Evolutionary conservation across 2,888 invertebrate species (phyloP).

Genomic region (Nomada ferruginata): DNA sequence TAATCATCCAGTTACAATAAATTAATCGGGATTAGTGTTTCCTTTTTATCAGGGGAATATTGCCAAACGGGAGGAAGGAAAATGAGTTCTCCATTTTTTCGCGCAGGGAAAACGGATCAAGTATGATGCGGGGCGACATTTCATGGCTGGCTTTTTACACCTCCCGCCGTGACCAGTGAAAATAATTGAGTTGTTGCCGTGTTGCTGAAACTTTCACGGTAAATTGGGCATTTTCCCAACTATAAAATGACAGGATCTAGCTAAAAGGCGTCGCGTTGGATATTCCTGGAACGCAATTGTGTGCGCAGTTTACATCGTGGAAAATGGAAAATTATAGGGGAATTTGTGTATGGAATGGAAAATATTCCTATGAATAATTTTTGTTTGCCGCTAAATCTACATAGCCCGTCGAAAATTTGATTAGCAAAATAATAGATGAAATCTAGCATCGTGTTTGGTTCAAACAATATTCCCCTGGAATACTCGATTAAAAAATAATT

Average conservation of each 20-base stretch:
- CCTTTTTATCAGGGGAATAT: not conserved
- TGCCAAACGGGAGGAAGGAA: not conserved
- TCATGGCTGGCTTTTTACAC: slow-evolving; percentile 44
- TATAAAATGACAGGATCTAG: slow-evolving; percentile 26
- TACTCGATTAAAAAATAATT: too few relatives aligned
- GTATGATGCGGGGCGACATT: slow-evolving; percentile 27
- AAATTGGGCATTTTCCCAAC: slow-evolving; percentile 47
- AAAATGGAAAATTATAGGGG: not conserved
- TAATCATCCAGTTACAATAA: slow-evolving; percentile 29
- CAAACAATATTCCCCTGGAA: too few relatives aligned
- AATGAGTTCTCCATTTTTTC: slow-evolving; percentile 30
- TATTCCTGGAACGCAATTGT: slow-evolving; percentile 3
- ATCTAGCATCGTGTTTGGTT: too few relatives aligned
- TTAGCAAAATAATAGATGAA: too few relatives aligned
- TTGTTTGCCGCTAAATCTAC: not conserved
- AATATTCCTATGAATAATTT: not conserved
- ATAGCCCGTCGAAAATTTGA: too few relatives aligned
- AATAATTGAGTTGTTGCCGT: slow-evolving; percentile 53
- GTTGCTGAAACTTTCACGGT: slow-evolving; percentile 44
- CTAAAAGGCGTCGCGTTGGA: slow-evolving; percentile 23
- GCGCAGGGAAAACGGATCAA: slow-evolving; percentile 37
- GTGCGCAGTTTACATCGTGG: not conserved
- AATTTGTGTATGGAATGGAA: not conserved
- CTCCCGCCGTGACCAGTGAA: slow-evolving; percentile 30
- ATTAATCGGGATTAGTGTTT: slow-evolving; percentile 14